Evolutionary conservation across 2,888 invertebrate species (phyloP).

Genomic region (Lacanobia wlatinum): DNA sequence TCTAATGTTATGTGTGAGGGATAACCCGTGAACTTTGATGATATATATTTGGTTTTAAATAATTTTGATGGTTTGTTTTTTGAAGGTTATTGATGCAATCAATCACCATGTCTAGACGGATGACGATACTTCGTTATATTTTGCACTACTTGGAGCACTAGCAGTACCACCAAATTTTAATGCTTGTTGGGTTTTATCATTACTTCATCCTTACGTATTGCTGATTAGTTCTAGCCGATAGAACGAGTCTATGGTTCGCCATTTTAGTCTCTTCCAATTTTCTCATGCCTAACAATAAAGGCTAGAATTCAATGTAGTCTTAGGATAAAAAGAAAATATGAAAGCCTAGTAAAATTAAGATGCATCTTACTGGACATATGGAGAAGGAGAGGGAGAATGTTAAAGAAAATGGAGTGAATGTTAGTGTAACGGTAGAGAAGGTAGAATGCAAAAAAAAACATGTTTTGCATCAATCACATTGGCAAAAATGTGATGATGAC

Average conservation of each 20-base stretch:
- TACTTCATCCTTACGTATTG: not conserved
- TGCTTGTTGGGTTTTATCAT: too few relatives aligned
- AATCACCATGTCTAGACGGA: not conserved
- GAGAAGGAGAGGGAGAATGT: too few relatives aligned
- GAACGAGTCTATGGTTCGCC: not conserved
- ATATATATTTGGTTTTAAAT: slow-evolving; percentile 17
- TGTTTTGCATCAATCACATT: too few relatives aligned
- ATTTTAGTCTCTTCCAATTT: not conserved
- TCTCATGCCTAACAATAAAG: not conserved
- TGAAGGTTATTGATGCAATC: not conserved
- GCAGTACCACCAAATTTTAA: not conserved
- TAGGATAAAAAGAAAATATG: too few relatives aligned
- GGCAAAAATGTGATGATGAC: too few relatives aligned
- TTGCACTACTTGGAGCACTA: not conserved
- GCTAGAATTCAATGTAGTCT: too few relatives aligned
- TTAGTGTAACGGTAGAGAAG: too few relatives aligned
- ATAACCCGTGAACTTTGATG: slow-evolving; percentile 24
- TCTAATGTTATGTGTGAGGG: slow-evolving; percentile 29
- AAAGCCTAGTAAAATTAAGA: too few relatives aligned
- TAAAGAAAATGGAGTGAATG: too few relatives aligned
- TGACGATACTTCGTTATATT: not conserved
- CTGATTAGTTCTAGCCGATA: not conserved
- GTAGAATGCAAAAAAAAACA: too few relatives aligned
- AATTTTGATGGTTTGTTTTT: slow-evolving; percentile 14
- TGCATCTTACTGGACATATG: too few relatives aligned